These are phyloP conservation scores for Cydia fagiglandana DNA, from an alignment of 1,140 invertebrate genomes.

Conservation along the genomic window DNA sequence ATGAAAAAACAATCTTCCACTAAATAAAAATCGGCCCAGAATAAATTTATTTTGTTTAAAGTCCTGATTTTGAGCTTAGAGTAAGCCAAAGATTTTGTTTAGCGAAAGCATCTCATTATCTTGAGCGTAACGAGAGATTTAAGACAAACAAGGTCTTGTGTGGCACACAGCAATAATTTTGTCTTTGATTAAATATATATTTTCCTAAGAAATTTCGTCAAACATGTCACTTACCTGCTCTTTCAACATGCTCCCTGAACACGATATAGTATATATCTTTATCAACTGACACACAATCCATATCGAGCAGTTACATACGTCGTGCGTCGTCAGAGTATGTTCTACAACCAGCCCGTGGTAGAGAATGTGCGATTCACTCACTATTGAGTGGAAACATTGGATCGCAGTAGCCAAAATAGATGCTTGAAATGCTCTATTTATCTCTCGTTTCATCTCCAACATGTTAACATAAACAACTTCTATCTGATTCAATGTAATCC, in stretches of 20 bases:
- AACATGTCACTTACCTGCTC: constrained; percentile 45
- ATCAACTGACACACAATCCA: constrained; percentile 66
- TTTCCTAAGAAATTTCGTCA: not conserved
- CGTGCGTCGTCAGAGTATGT: constrained; percentile 43
- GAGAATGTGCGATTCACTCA: constrained; percentile 60
- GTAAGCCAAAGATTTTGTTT: too few species aligned
- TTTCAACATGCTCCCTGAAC: constrained; percentile 56
- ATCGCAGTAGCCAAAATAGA: constrained; percentile 53
- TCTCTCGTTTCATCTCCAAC: constrained; percentile 55
- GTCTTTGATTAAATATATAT: too few species aligned
- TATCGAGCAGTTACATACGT: constrained; percentile 53
- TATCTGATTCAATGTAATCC: constrained; percentile 45
- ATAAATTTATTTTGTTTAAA: too few species aligned
- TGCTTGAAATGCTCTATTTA: constrained; percentile 57
- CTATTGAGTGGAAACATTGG: constrained; percentile 62
- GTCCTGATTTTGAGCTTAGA: too few species aligned
- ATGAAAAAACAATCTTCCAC: too few species aligned
- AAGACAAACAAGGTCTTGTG: too few species aligned
- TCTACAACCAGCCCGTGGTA: constrained; percentile 53
- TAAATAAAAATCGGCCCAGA: too few species aligned
- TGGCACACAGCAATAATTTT: too few species aligned
- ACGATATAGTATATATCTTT: constrained; percentile 57
- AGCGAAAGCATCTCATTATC: too few species aligned
- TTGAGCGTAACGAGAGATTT: too few species aligned
- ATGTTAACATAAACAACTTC: constrained; percentile 54